Evolutionary conservation across 2,888 invertebrate genomes (phyloP).

Genomic region (Heliconius hortense): DNA sequence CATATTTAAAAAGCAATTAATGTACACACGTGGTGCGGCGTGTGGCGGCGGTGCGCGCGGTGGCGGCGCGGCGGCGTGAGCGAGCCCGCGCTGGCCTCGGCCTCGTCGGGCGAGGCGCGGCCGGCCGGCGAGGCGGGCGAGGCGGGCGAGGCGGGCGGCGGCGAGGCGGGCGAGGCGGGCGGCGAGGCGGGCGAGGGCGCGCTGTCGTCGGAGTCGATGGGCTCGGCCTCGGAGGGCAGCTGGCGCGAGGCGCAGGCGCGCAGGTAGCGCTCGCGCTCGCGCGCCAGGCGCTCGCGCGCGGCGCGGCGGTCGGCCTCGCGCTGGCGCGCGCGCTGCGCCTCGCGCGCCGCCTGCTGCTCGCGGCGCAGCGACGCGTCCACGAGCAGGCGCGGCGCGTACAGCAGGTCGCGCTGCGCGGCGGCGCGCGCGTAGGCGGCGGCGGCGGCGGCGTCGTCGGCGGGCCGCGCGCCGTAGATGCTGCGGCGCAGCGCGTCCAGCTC

Average conservation of each 20-base stretch:
- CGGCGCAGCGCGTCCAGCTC: constrained; percentile 90
- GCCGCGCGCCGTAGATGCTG: constrained; percentile 77
- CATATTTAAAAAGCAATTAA: no score
- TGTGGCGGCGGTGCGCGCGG: constrained; percentile 45
- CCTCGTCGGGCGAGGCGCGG: constrained; percentile 38
- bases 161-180: constrained; percentile 83
- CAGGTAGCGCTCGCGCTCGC: constrained; percentile 72
- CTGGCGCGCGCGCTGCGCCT: constrained; percentile 77
- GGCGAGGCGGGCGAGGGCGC: constrained; percentile 82
- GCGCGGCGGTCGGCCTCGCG: constrained; percentile 47
- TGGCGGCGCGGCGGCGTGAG: constrained; percentile 44
- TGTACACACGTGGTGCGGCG: constrained; percentile 19
- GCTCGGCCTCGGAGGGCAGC: constrained; percentile 86
- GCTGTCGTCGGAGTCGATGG: constrained; percentile 87
- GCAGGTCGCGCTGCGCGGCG: constrained; percentile 87
- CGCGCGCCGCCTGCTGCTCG: constrained; percentile 83
- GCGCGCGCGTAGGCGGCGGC: constrained; percentile 52
- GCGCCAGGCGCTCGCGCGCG: constrained; percentile 84
- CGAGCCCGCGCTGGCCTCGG: constrained; percentile 42
- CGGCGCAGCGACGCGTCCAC: constrained; percentile 86
- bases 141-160: constrained; percentile 37
- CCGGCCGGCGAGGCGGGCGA: constrained; percentile 45
- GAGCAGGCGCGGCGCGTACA: constrained; percentile 91
- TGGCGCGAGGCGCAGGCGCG: constrained; percentile 82
- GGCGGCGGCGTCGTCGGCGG: constrained; percentile 71